Conservation (phyloP, 2,797 vertebrate genomes). For the Nyctibius grandis region DNA sequence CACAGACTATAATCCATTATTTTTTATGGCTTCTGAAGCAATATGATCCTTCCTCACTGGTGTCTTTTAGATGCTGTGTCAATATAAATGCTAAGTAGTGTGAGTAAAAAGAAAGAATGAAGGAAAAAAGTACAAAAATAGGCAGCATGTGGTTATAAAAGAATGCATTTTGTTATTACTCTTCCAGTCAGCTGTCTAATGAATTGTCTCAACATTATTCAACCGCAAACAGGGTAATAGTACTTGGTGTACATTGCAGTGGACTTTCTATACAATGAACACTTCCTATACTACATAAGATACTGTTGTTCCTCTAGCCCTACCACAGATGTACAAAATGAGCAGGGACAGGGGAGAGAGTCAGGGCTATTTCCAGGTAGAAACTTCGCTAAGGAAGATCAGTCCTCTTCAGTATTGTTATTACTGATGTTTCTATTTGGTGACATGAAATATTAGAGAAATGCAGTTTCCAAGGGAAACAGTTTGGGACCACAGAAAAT, state of each 20-base stretch:
- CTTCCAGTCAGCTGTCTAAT: background rate
- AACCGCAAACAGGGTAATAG: background rate
- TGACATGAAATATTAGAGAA: background rate
- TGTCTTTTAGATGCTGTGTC: background rate
- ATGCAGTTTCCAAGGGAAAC: background rate
- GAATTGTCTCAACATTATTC: background rate
- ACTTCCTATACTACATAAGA: background rate
- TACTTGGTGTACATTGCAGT: background rate
- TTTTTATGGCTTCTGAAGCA: background rate
- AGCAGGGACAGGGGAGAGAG: background rate
- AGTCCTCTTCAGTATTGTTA: background rate
- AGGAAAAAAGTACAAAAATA: background rate
- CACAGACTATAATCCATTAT: background rate
- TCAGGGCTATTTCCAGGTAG: background rate
- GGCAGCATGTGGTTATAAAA: background rate
- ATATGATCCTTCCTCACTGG: background rate
- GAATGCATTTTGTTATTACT: background rate
- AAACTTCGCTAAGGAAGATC: background rate
- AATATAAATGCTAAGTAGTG: background rate
- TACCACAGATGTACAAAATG: background rate
- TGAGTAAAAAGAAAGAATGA: background rate
- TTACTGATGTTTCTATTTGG: background rate
- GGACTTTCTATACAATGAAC: background rate
- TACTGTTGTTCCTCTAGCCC: background rate
- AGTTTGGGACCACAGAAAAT: background rate